Evolutionary conservation across 2,113 vertebrate genomes (phyloP), one percentile per base, ranked within the genome.

Genomic region (Percina caprodes): DNA sequence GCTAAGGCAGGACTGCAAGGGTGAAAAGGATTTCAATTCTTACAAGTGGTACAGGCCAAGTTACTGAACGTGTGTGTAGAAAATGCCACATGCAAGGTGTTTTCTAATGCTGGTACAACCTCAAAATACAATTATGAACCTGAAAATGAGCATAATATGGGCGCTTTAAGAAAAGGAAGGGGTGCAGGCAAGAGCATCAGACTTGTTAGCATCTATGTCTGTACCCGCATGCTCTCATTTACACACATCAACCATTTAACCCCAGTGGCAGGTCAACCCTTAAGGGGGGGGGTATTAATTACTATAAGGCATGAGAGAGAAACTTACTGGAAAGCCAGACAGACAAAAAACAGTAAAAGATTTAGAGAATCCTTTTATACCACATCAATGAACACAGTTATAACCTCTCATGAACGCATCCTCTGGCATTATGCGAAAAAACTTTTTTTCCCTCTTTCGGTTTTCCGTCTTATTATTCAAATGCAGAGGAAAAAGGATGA

Each of bases 391-490:
- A 87, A 76, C 61, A 80, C 76, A 78, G 45, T 72, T 79, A 74
- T 30, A 72, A 66, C 52, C 70, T 74, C 26, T 82, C 74, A 60
- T 77, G 60, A 89, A 86, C 68, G 91, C 78, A 79, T 89, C 91
- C 85, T 90, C 79, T 86, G 87, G 87, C 90, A 62, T 88, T 81
- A 82, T 88, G 76, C 83, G 84, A 81, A 84, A 84, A 52, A 82
- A 51, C 66, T 83, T 83, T 79, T 62, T 69, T 60, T 46, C 42
- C 77, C 60, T 79, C 58, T 55, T 30, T 49, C 45, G 48, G 24
- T 77, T 51, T 85, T 79, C 45, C n/a, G 5, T 23, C 56, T 74
- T 87, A 87, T 91, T 91, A 92, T 92, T 93, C 72, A 88, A 87
- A 79, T 71, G 79, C 58, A 62, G 69, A 77, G 69, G 23, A 77